Evolutionary conservation across 1,140 invertebrate genomes (phyloP).

Genomic region (Platorchestia sp.): DNA sequence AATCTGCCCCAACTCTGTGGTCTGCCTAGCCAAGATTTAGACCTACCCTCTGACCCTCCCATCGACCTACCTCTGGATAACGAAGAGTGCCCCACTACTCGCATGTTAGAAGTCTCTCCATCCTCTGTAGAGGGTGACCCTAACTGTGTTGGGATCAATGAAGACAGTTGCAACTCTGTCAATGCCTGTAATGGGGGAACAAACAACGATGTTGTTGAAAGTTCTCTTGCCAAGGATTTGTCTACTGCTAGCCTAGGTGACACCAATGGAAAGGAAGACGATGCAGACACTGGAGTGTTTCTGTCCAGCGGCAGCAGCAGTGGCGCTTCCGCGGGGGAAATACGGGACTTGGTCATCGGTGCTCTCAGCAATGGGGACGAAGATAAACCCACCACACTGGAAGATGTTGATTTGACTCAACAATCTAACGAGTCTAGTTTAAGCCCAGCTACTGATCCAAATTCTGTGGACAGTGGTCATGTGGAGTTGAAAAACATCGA

Average conservation of each 20-base stretch:
- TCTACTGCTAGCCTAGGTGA: not conserved
- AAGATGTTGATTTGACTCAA: not conserved
- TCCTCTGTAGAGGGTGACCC: not conserved
- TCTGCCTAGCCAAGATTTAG: not conserved
- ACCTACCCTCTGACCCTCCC: not conserved
- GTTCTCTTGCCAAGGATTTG: too few species aligned
- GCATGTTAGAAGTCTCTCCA: not conserved
- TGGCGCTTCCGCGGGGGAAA: not conserved
- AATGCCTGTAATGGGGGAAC: not conserved
- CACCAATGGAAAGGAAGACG: not conserved
- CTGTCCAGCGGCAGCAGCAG: slow-evolving; percentile 32
- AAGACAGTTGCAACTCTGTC: not conserved
- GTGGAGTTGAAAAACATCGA: not conserved
- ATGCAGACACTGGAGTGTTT: slow-evolving; percentile 13
- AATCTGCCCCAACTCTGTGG: not conserved
- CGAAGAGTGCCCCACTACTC: not conserved
- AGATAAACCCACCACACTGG: not conserved
- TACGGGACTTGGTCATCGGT: not conserved
- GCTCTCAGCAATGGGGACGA: not conserved
- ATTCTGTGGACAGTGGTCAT: not conserved
- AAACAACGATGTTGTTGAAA: not conserved
- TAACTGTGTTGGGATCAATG: too few species aligned
- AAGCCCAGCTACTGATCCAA: not conserved
- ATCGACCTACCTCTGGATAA: not conserved
- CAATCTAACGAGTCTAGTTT: not conserved